Conservation (phyloP, 2,113 vertebrate genomes). For the Pygoscelis antarcticus region DNA sequence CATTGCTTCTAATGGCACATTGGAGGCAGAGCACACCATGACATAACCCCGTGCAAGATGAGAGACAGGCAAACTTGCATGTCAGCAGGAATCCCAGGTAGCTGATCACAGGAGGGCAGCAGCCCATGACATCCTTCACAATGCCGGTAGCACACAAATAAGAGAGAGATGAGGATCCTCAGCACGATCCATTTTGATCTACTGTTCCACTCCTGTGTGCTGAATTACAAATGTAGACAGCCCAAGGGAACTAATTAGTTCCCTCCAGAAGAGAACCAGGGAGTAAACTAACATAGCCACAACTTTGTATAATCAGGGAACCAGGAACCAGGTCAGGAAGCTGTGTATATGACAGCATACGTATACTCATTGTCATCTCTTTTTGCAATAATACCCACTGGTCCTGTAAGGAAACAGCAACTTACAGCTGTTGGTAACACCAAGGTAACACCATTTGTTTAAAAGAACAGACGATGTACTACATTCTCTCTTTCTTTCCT, state of each 20-base stretch:
- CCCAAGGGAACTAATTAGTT: not conserved
- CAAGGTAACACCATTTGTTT: not conserved
- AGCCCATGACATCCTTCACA: not conserved
- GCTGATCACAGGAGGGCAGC: not conserved
- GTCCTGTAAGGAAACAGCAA: not conserved
- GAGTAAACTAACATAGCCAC: not conserved
- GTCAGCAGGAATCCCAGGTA: not conserved
- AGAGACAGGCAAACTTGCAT: not conserved
- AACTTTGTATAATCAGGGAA: not conserved
- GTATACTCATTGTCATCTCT: rapidly evolving
- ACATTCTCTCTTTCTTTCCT: not conserved
- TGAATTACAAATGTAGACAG: not conserved
- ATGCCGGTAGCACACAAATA: not conserved
- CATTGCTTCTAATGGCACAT: not conserved
- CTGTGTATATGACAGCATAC: not conserved
- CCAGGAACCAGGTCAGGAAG: not conserved
- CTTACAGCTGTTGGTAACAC: not conserved
- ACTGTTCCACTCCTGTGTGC: not conserved
- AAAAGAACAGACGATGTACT: not conserved
- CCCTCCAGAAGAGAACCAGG: not conserved
- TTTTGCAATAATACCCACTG: not conserved
- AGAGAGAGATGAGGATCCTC: not conserved
- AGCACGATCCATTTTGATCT: not conserved
- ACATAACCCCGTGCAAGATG: rapidly evolving
- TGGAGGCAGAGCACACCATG: not conserved